Evolutionary conservation across 1,140 invertebrate species (phyloP).

Genomic region (Pachypeltis micranthus): DNA sequence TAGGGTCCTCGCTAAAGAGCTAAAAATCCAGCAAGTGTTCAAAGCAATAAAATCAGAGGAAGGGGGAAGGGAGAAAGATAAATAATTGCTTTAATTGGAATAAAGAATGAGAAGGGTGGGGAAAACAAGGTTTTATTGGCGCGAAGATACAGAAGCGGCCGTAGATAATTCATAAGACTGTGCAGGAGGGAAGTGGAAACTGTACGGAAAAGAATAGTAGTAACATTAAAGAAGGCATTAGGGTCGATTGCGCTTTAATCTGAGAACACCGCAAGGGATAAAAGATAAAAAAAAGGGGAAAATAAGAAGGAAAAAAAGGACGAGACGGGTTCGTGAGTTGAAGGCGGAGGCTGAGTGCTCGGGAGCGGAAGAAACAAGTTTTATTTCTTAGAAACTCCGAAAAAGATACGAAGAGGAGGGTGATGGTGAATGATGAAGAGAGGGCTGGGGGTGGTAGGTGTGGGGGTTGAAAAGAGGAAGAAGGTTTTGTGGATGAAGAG

Average conservation of each 20-base stretch:
- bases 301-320: background rate
- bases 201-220: background rate
- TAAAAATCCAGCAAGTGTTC: no score
- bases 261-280: slow-evolving; percentile 7
- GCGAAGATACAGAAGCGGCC: background rate
- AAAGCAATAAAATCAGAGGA: no score
- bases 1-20: no score
- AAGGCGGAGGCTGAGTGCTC: background rate
- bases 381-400: slow-evolving; percentile 4
- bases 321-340: background rate
- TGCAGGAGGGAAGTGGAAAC: background rate
- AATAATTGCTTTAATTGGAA: no score
- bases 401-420: background rate
- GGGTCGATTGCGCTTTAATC: slow-evolving; percentile 9
- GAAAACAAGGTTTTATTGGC: background rate
- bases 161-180: slow-evolving; percentile 1
- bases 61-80: no score
- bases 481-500: background rate
- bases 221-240: slow-evolving; percentile 8
- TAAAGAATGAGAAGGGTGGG: no score
- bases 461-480: background rate
- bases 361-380: slow-evolving; percentile 9
- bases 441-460: background rate
- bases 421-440: background rate
- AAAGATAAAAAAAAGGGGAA: background rate